A percentile compares a stretch with the other conserved stretches of the same genome.
These are phyloP conservation scores for Pluvianellus socialis DNA, from an alignment of 2,113 vertebrate genomes.

Conservation along the genomic window DNA sequence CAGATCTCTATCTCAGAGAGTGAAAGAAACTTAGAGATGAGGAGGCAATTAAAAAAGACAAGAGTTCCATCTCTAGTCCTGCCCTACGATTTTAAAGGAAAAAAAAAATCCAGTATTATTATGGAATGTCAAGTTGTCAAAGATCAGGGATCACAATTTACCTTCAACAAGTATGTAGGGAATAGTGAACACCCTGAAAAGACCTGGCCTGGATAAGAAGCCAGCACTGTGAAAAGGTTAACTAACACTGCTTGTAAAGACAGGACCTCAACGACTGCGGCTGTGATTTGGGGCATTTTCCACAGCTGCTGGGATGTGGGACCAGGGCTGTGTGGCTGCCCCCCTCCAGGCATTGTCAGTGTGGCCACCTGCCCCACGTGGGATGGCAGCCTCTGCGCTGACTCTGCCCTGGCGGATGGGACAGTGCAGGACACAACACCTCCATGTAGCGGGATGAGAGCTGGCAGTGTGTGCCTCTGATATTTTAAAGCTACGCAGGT, in stretches of 20 bases:
- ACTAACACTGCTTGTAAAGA: background rate
- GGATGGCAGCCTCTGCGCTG: accelerated
- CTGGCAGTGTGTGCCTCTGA: accelerated
- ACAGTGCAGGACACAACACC: background rate
- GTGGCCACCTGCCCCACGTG: too few relatives aligned
- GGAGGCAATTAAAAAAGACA: background rate
- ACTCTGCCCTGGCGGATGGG: background rate
- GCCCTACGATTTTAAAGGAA: background rate
- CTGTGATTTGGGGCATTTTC: background rate
- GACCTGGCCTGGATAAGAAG: background rate
- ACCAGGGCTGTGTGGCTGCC: background rate
- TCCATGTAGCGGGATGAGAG: accelerated
- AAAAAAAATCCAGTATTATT: background rate
- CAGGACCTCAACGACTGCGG: background rate
- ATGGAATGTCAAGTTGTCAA: background rate
- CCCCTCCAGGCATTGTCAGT: too few relatives aligned
- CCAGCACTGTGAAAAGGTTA: background rate
- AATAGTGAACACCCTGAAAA: background rate
- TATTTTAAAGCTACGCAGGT: background rate
- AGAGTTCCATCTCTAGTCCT: background rate
- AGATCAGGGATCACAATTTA: background rate
- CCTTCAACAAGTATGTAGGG: background rate
- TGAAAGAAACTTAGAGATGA: background rate
- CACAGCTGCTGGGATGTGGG: accelerated
- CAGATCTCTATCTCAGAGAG: background rate